Evolutionary conservation across 1,140 invertebrate species (phyloP).

Genomic region (Maniola jurtina): DNA sequence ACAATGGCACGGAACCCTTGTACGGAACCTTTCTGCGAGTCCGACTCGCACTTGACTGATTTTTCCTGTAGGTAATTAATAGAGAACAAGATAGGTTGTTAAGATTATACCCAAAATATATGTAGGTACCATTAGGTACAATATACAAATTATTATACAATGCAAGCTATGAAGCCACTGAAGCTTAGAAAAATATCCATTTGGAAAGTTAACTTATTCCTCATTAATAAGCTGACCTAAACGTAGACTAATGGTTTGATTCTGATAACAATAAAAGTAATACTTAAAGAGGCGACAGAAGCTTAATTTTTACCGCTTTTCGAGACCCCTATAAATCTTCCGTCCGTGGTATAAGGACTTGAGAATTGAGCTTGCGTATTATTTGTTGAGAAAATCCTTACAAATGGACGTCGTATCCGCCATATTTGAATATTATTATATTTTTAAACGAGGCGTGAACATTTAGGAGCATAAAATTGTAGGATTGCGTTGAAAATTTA

Average conservation of each 20-base stretch:
- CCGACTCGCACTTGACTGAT: too few species aligned
- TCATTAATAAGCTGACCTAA: not conserved
- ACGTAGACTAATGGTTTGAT: not conserved
- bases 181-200: too few species aligned
- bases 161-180: too few species aligned
- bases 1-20: too few species aligned
- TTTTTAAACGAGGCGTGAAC: conserved; percentile 35
- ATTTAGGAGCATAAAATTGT: conserved; percentile 39
- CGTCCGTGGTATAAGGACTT: conserved; percentile 42
- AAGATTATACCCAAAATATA: too few species aligned
- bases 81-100: too few species aligned
- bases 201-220: too few species aligned
- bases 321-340: conserved; percentile 62
- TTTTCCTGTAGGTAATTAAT: too few species aligned
- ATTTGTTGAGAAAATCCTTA: conserved; percentile 46
- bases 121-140: too few species aligned
- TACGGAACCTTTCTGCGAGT: too few species aligned
- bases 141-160: too few species aligned
- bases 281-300: not conserved
- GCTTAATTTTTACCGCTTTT: conserved; percentile 12
- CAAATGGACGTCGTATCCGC: conserved; percentile 6
- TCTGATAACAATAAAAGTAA: not conserved
- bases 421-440: conserved; percentile 14
- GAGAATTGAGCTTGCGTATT: conserved; percentile 48
- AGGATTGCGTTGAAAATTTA: not conserved